Evolutionary conservation across 2,888 invertebrate genomes (phyloP), one percentile per base, ranked within the genome.

Genomic region (Napeogenes inachia): DNA sequence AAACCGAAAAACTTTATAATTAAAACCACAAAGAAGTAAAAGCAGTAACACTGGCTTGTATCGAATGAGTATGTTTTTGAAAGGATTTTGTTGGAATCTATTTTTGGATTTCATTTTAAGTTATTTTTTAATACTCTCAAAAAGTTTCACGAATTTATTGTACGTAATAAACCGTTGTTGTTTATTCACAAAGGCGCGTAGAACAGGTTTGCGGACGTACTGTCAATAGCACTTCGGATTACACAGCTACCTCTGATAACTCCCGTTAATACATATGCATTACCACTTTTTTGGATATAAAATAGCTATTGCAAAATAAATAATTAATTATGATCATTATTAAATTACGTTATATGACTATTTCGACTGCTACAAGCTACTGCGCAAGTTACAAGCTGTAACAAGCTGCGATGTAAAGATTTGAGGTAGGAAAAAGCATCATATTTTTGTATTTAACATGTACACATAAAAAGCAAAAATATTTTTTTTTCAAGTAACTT

Each of bases 1-100:
- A 4, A 72, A 67, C 57, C 76, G 76, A 59, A 77, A 81, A 8
- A 79, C 70, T 62, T 78, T 77, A 6, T 82, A 85, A 70, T 88
- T 81, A 60, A 79, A 87, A 0, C 89, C 89, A 63, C 81, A 83
- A 2, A 85, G 66, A 0, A 84, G 63, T 13, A 89, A 68, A 10
- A 77, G 33, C 2, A 80, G 64, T 1, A 88, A 60, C 13, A 87
- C 69, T 0, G 76, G 72, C 55, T 75, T 75, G 57, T 81, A 85
- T 5, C 81, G 67, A 13, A 66, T 56, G 2, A 74, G 68, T 33
- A 81, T 65, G 54, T 63, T 67, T 42, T 68, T 45, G 53, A 67
- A 54, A 58, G 68, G 45, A 61, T 67, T 61, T 54, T 72, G 67
- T 64, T 66, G 61, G 57, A 56, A 45, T 21, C 38, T 56, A 32